Conservation (phyloP, 1,140 invertebrate genomes). For the Lutraria rhynchaena region DNA sequence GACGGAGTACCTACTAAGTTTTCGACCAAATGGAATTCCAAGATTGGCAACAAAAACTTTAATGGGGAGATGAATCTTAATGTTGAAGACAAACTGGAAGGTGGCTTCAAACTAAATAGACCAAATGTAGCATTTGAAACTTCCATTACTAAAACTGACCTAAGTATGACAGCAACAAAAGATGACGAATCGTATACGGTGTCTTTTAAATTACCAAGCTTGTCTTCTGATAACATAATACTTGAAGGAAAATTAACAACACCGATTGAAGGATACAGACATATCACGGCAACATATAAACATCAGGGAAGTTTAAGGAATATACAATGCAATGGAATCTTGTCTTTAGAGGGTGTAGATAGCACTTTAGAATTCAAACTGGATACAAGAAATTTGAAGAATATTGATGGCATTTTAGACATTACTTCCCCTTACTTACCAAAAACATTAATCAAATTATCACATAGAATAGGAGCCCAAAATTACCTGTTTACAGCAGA, state of each 20-base stretch:
- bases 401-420: constrained; percentile 7
- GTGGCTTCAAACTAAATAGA: neutral
- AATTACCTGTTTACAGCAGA: neutral
- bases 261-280: constrained; percentile 4
- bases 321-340: constrained; percentile 7
- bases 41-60: neutral
- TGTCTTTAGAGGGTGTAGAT: constrained; percentile 2
- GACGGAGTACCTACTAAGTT: constrained; percentile 7
- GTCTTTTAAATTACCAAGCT: neutral
- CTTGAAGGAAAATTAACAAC: neutral
- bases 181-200: neutral
- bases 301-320: constrained; percentile 11
- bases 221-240: neutral
- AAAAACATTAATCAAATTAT: neutral
- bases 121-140: neutral
- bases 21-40: neutral
- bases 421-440: neutral
- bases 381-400: neutral
- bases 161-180: neutral
- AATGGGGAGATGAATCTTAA: neutral
- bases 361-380: constrained; percentile 4
- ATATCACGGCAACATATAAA: neutral
- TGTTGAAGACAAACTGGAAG: neutral
- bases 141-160: neutral
- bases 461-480: neutral